Conservation (phyloP, 30 jellyfish, hydroid and myxozoan genomes). For the Morbakka virulenta region DNA sequence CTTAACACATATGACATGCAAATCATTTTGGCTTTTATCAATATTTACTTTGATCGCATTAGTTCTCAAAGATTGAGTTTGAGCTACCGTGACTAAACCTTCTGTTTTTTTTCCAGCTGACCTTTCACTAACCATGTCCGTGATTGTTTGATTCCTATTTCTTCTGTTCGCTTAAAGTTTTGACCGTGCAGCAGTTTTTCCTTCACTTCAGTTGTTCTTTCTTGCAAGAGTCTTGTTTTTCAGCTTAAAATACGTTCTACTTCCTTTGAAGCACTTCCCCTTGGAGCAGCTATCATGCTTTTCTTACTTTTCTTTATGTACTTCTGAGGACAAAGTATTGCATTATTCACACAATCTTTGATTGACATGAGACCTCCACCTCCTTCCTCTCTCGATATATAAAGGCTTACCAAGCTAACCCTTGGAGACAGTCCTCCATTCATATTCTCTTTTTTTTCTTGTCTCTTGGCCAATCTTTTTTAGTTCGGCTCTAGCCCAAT, state of each 20-base stretch:
- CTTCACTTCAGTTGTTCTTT: constrained; percentile 15
- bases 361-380: no score
- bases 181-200: constrained; percentile 12
- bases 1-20: background rate
- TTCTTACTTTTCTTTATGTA: background rate
- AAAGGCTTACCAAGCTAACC: no score
- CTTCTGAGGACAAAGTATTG: no score
- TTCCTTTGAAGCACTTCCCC: constrained; percentile 2
- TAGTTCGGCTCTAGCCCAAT: constrained; percentile 1
- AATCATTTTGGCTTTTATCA: no score
- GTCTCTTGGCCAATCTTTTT: constrained; percentile 8
- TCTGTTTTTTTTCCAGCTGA: background rate
- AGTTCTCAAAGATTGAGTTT: no score
- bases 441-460: background rate
- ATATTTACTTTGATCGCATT: no score
- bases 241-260: background rate
- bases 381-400: no score
- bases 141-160: no score
- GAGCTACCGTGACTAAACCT: constrained; percentile 8
- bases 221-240: constrained; percentile 4
- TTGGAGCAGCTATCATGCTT: background rate
- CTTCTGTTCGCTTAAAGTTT: constrained; percentile 5
- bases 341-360: no score
- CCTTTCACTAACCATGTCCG: background rate
- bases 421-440: no score